A percentile compares a stretch with the other conserved stretches of the same genome.
These are phyloP conservation scores for Nixonia krombeini DNA, from an alignment of 1,140 invertebrate genomes.

Conservation along the genomic window DNA sequence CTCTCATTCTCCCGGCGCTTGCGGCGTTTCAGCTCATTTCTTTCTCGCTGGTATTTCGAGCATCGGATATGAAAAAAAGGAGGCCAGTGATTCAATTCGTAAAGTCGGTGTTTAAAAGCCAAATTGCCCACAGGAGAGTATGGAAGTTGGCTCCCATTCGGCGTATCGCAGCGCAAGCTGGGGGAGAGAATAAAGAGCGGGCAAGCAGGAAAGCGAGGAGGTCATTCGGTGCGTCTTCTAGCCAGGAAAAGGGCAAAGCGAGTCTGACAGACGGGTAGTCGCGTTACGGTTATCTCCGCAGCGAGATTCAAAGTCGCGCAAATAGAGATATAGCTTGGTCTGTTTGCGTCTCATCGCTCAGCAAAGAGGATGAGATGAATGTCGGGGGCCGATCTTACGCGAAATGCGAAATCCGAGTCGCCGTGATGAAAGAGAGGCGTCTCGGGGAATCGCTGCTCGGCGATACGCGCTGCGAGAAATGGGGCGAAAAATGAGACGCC, in stretches of 20 bases:
- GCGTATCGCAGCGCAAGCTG: constrained; percentile 14
- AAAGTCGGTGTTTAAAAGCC: neutral
- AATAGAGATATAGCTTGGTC: constrained; percentile 60
- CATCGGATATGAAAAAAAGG: neutral
- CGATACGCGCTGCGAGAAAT: constrained; percentile 39
- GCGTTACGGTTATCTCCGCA: constrained; percentile 60
- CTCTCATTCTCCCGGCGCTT: neutral
- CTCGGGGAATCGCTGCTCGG: constrained; percentile 16
- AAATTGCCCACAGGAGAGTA: neutral
- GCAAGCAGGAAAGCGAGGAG: constrained; percentile 5
- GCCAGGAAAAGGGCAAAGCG: constrained; percentile 38
- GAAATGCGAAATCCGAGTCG: constrained; percentile 21
- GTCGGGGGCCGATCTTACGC: constrained; percentile 34
- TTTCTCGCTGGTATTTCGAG: neutral
- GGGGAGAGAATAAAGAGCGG: constrained; percentile 9
- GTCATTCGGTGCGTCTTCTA: neutral
- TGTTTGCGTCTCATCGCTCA: constrained; percentile 67
- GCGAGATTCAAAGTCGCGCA: constrained; percentile 67
- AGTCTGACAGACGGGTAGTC: no score
- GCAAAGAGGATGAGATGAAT: constrained; percentile 66
- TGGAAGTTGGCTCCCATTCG: neutral
- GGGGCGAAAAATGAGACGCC: constrained; percentile 26
- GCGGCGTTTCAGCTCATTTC: neutral
- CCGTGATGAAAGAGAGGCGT: constrained; percentile 9
- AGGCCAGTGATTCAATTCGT: constrained; percentile 2